Evolutionary conservation across 1,140 invertebrate genomes (phyloP), one percentile per base, ranked within the genome.

Genomic region (Procambarus virginalis): DNA sequence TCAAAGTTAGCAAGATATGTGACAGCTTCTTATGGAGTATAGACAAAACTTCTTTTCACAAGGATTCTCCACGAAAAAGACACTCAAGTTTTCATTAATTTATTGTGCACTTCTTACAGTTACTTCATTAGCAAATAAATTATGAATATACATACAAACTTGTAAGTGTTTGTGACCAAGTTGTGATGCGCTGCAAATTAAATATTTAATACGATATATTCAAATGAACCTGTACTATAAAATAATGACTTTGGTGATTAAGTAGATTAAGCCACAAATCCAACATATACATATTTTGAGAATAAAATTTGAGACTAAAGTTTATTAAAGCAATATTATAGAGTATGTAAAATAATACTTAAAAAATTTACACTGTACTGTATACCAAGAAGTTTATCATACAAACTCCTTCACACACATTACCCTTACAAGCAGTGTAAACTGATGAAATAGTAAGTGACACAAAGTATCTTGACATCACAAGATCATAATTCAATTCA

Each of bases 171-270:
- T 89, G 88, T 89, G 88, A 89, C 88, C 88, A 89, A 89, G 88
- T 89, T 81, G 79, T 82, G 89, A 86, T 91, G 80, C 58, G 87
- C 80, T 77, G 70, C 51, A 91, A 78, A 81, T 90, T 86, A 86
- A 81, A 48, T 91, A 86, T 86, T 86, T 86, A 86, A 70, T 87
- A 86, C 55, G 55, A 86, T 83, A 77, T 87, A 86, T 45, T 86
- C 77, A 87, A 76, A 91, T 91, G 84, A 86, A 86, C 76, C 58
- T 87, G 70, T 83, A 77, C 85, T 86, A 68, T 86, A 82, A 91
- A 82, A 87, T 91, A 91, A 81, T 81, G 82, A 89, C 88, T 89
- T 89, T 89, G 88, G 88, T 91, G 80, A 86, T 86, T 91, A 91
- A 86, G 84, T 91, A 83, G 84, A 86, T 82, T 82, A 91, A 77